Percentiles rank a stretch among this genome's conserved stretches.
Conservation (phyloP, 2,797 vertebrate genomes). For the Labeo calbasu region DNA sequence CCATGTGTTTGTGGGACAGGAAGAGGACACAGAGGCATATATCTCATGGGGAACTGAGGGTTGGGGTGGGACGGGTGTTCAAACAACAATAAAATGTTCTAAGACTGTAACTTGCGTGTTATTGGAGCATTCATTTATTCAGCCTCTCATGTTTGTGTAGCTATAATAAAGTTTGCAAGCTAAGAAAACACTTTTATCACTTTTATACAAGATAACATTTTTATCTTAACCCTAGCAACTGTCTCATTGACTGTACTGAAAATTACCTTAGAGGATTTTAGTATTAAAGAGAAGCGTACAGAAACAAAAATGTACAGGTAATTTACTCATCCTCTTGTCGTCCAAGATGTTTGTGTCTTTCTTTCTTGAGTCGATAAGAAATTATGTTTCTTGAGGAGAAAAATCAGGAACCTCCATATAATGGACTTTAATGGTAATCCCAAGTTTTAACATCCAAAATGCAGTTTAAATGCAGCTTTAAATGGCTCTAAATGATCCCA, state of each 20-base stretch:
- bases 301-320: no score
- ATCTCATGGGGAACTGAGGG: slow-evolving; percentile 64
- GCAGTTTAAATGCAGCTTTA: no score
- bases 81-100: slow-evolving; percentile 74
- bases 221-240: background rate
- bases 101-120: slow-evolving; percentile 51
- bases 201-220: background rate
- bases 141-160: background rate
- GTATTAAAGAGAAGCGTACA: no score
- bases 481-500: no score
- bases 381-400: no score
- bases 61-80: slow-evolving; percentile 64
- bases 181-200: background rate
- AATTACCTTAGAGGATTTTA: background rate
- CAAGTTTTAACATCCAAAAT: no score
- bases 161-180: background rate
- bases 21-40: slow-evolving; percentile 51
- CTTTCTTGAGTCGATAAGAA: no score
- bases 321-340: no score
- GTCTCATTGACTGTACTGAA: background rate
- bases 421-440: no score
- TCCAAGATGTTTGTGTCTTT: no score
- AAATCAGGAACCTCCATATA: no score
- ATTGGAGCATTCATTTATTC: slow-evolving; percentile 17
- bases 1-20: slow-evolving; percentile 75